Base-by-base conservation (phyloP, 2,888 invertebrate genomes). In the Harpalus rufipes region DNA sequence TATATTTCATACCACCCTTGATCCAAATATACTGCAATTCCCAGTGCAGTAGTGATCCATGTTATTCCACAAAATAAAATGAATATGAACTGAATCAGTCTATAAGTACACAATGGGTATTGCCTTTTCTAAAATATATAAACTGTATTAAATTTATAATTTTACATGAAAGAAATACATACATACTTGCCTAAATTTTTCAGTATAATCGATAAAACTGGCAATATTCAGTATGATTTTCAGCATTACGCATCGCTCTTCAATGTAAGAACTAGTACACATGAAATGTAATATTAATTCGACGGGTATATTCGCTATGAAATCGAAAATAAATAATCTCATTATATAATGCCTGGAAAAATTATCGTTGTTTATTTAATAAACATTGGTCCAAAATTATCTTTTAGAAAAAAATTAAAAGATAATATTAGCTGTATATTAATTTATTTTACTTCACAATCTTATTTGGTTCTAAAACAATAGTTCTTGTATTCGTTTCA, bases 91-190 rank as follows among this genome's bases (percentile, higher is more conserved):
- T 83, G 74, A 5, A 83, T 8, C 16, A 59, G n/a, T 58, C 76
- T 32, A 41, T 10, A 83, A 4, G n/a, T 59, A 44, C 39, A 83
- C 10, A 83, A 39, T 10, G 39, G 16, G 16, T 16, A 58, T 76
- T 83, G 59, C 8, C 44, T 32, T 74, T 83, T 83, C 83, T 83
- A 61, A 58, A 83, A 83, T n/a, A 56, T 56, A 82, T 25, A 12
- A 72, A 21, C 14, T 51, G 18, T 61, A 14, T 32, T 32, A 32
- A 32, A 4, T 32, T 32, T 32, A 32, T 51, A 10, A n/a, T n/a
- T 51, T 51, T 51, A 8, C 10, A 51, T 56, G 5, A 6, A 32
- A 32, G 3, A 32, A 32, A 32, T 32, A 32, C 4, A 5, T 32
- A 32, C 32, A 32, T 72, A 81, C 81, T 51, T 68, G 25, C 14